These are phyloP conservation scores for Macrotrachela quadricornifera DNA, from an alignment of 1,140 invertebrate genomes.

Conservation along the genomic window DNA sequence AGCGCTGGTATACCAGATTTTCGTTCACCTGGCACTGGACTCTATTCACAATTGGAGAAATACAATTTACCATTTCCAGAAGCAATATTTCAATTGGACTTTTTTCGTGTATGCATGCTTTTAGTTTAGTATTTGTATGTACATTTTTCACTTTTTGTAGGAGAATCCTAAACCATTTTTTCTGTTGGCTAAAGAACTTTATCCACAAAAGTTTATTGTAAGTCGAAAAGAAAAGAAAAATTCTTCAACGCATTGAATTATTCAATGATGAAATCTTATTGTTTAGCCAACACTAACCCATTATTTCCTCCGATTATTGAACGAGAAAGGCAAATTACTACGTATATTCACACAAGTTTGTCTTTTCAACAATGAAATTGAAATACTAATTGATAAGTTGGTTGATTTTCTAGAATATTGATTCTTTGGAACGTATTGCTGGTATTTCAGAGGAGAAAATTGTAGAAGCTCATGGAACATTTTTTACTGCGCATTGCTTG, in stretches of 20 bases:
- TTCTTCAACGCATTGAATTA: too few relatives aligned
- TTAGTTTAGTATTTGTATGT: too few relatives aligned
- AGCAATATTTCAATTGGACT: constrained; percentile 64
- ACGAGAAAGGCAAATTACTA: constrained; percentile 24
- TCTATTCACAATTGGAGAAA: constrained; percentile 77
- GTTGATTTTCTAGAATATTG: too few relatives aligned
- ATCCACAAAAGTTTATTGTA: constrained; percentile 29
- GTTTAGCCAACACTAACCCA: constrained; percentile 30
- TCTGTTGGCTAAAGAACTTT: constrained; percentile 28
- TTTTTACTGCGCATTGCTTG: constrained; percentile 64
- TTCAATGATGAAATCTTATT: too few relatives aligned
- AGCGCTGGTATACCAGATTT: too few relatives aligned
- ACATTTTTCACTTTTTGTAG: too few relatives aligned
- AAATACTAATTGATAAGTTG: too few relatives aligned
- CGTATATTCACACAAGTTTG: constrained; percentile 32
- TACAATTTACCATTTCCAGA: constrained; percentile 73
- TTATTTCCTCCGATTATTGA: constrained; percentile 25
- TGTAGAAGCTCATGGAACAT: constrained; percentile 79
- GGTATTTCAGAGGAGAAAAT: constrained; percentile 59
- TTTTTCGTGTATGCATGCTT: constrained; percentile 25
- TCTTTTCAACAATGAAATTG: too few relatives aligned
- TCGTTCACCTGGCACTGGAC: constrained; percentile 65
- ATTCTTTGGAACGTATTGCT: constrained; percentile 31
- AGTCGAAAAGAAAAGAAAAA: too few relatives aligned
- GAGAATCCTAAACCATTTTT: constrained; percentile 32